phyloP scores from a whole-genome alignment of 2,113 vertebrate genomes.

The Isurus oxyrinchus region DNA sequence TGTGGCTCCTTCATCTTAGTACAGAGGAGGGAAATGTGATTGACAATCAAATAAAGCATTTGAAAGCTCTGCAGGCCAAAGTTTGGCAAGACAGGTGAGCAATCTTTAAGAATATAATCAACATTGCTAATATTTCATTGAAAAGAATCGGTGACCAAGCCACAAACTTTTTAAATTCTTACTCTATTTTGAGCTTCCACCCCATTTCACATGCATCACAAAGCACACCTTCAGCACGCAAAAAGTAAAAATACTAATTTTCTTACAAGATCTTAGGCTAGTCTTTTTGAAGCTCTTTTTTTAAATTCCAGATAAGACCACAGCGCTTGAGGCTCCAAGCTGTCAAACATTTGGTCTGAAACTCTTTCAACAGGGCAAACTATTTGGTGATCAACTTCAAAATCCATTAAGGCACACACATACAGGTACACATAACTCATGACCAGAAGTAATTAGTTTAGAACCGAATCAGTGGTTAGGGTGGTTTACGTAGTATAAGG shows the following conservation, averaged over 20 bases:
- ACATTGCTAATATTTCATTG: neutral
- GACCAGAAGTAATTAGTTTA: neutral
- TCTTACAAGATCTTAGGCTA: neutral
- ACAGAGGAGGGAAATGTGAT: neutral
- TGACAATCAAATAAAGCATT: neutral
- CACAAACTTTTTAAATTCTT: neutral
- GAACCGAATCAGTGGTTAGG: too few species aligned
- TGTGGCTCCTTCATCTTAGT: neutral
- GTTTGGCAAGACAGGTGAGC: neutral
- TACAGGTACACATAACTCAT: neutral
- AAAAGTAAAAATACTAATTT: neutral
- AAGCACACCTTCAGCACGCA: neutral
- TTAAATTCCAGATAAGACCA: neutral
- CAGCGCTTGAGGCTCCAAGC: neutral
- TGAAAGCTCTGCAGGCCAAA: conserved; percentile 6
- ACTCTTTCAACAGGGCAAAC: neutral
- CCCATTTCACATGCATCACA: neutral
- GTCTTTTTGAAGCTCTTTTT: neutral
- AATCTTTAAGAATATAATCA: neutral
- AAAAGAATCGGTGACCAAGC: neutral
- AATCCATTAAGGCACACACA: neutral
- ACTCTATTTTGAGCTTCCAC: neutral
- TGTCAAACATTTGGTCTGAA: neutral
- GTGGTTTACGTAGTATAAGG: neutral
- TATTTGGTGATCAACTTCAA: neutral